These are phyloP conservation scores for Sisyra terminalis DNA, from an alignment of 2,888 invertebrate genomes.

Conservation along the genomic window DNA sequence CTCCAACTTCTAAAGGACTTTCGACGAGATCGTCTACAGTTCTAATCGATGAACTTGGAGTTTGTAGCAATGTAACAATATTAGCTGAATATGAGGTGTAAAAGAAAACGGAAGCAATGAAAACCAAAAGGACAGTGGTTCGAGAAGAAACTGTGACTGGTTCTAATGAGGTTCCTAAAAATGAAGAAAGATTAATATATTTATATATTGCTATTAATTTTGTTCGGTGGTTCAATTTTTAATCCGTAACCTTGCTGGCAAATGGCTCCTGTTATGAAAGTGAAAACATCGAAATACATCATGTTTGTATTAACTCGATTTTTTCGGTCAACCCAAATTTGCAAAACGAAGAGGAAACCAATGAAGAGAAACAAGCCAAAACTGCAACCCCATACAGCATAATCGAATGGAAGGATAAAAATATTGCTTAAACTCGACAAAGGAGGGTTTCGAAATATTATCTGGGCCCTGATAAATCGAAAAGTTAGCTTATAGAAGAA, in stretches of 20 bases:
- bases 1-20: neutral
- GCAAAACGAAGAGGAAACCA: neutral
- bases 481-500: too few relatives aligned
- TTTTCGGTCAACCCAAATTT: neutral
- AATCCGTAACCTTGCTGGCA: slow-evolving; percentile 43
- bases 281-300: slow-evolving; percentile 28
- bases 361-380: slow-evolving; percentile 2
- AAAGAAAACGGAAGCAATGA: slow-evolving; percentile 47
- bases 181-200: neutral
- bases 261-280: slow-evolving; percentile 37
- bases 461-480: slow-evolving; percentile 26
- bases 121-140: slow-evolving; percentile 42
- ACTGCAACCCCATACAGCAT: slow-evolving; percentile 35
- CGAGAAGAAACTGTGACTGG: slow-evolving; percentile 24
- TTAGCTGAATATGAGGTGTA: slow-evolving; percentile 63
- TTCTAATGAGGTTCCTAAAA: neutral
- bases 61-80: slow-evolving; percentile 56
- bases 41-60: slow-evolving; percentile 49
- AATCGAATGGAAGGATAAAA: slow-evolving; percentile 38
- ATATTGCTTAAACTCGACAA: slow-evolving; percentile 42
- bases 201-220: too few relatives aligned
- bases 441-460: slow-evolving; percentile 43
- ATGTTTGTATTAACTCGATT: slow-evolving; percentile 14
- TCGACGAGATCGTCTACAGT: slow-evolving; percentile 38
- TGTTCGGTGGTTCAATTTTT: too few relatives aligned